Evolutionary conservation across 2,888 invertebrate genomes (phyloP), one percentile per base, ranked within the genome.

Genomic region (Watsonalla binaria): DNA sequence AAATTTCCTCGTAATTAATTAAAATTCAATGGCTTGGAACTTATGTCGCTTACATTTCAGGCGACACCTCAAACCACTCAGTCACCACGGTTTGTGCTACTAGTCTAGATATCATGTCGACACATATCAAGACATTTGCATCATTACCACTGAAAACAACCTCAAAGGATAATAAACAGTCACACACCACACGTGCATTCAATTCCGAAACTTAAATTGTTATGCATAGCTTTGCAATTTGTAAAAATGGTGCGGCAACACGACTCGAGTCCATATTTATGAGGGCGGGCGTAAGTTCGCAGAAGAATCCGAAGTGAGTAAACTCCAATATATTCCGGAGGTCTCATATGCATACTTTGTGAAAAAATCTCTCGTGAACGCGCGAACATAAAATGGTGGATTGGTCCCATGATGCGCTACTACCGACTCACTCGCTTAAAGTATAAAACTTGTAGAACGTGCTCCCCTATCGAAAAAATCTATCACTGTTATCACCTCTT

Each of bases 271-370:
- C 68, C 70, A 80, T 79, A 78, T 79, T 79, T 77, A 80, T 79
- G 74, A 74, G 65, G 59, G 58, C 61, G 59, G 60, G 56, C 63
- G 56, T 60, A 66, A 66, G 65, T 68, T 67, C 56, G 55, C 56
- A 52, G 60, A 55, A 59, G 62, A 71, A 73, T 70, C 60, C 61
- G 54, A 59, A 65, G 64, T 62, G 61, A 68, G 62, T 63, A 64
- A 64, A 67, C 64, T 70, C 61, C 59, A 69, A 68, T 68, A 70
- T 71, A 65, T 70, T 65, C 65, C 59, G 51, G 48, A 55, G 60
- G 68, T 67, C 70, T 79, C 73, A 66, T 78, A 80, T 80, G 75
- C 78, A 81, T 82, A 83, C 76, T 83, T 82, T 77, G 79, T 76
- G 42, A 74, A 78, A 80, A 80, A 82, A 77, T 75, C 74, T 73